Conservation (phyloP, 2,113 vertebrate genomes). For the Bujurquina vittata region DNA sequence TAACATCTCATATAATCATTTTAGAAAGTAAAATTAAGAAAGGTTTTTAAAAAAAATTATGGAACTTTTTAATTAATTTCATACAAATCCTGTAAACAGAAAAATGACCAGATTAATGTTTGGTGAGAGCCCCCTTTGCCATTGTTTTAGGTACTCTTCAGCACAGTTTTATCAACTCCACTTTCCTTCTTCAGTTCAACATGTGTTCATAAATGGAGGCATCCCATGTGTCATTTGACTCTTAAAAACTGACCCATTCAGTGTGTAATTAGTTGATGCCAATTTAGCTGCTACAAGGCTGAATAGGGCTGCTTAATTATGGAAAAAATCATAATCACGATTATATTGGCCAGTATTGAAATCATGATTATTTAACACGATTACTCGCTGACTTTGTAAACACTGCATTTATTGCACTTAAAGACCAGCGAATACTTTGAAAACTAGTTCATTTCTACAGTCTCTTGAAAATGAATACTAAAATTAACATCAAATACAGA, state of each 20-base stretch:
- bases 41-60: not conserved
- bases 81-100: not conserved
- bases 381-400: no score
- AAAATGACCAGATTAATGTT: not conserved
- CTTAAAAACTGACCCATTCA: accelerated
- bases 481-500: no score
- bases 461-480: no score
- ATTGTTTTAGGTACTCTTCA: accelerated
- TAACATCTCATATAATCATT: not conserved
- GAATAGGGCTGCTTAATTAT: no score
- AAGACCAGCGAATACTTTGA: no score
- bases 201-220: not conserved
- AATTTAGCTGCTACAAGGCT: no score
- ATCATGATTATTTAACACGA: no score
- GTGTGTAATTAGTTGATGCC: no score
- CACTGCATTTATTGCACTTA: no score
- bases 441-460: no score
- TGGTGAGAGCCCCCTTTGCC: not conserved
- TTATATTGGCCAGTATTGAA: no score
- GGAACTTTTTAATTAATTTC: not conserved
- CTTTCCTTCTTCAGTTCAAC: not conserved
- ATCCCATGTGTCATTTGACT: not conserved
- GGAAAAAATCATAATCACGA: no score
- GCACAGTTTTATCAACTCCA: not conserved
- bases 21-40: not conserved